phyloP scores from a whole-genome alignment of 1,140 invertebrate genomes.

The Andrena cerasifolii region DNA sequence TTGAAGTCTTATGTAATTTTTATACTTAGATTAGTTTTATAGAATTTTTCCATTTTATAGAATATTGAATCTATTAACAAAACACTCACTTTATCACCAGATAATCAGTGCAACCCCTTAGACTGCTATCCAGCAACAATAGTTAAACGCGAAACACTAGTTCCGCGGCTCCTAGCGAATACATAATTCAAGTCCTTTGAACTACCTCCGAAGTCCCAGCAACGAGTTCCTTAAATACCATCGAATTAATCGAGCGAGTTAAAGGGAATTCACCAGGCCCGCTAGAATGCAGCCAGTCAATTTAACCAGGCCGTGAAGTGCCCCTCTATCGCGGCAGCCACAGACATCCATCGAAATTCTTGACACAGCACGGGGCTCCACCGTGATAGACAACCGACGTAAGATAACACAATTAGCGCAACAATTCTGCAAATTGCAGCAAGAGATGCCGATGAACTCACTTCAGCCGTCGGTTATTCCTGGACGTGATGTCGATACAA shows the following conservation, averaged over 20 bases:
- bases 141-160: too few species aligned
- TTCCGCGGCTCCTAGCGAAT: too few species aligned
- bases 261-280: not conserved
- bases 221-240: not conserved
- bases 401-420: constrained; percentile 46
- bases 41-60: too few species aligned
- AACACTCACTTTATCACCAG: too few species aligned
- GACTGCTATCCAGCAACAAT: too few species aligned
- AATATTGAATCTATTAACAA: too few species aligned
- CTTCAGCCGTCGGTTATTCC: constrained; percentile 10
- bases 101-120: too few species aligned
- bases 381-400: constrained; percentile 25
- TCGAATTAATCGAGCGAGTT: not conserved
- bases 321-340: not conserved
- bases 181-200: not conserved
- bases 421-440: constrained; percentile 40
- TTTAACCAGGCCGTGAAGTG: constrained; percentile 17
- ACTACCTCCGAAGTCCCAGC: not conserved
- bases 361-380: not conserved
- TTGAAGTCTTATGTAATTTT: too few species aligned
- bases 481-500: not conserved
- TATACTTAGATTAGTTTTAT: too few species aligned
- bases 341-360: constrained; percentile 25
- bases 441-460: not conserved
- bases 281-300: not conserved